phyloP scores from a whole-genome alignment of 2,888 invertebrate genomes.

The Odontocerum albicorne region DNA sequence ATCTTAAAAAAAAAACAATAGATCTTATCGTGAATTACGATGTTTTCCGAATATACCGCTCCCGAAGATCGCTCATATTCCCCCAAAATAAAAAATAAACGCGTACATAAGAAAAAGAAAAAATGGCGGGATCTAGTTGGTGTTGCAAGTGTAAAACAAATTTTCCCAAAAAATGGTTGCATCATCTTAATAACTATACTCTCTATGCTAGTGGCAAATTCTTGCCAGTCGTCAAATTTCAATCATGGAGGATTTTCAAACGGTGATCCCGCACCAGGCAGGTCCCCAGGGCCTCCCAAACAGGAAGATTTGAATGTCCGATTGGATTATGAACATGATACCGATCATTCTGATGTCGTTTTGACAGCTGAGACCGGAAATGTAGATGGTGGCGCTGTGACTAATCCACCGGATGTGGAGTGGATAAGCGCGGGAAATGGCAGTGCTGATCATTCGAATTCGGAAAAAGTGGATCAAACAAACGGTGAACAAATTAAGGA shows the following conservation, averaged over 20 bases:
- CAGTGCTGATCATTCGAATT: conserved; percentile 8
- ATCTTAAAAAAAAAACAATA: conserved; percentile 4
- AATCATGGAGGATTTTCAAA: conserved; percentile 48
- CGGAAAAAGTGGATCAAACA: conserved; percentile 1
- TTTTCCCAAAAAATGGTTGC: conserved; percentile 16
- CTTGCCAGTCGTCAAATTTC: conserved; percentile 22
- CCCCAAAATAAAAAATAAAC: conserved; percentile 17
- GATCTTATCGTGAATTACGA: conserved; percentile 19
- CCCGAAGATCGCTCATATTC: conserved; percentile 17
- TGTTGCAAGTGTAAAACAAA: conserved; percentile 12
- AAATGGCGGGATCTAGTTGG: conserved; percentile 23
- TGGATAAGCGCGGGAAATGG: conserved; percentile 1
- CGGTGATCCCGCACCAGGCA: conserved; percentile 67
- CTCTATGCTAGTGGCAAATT: conserved; percentile 19
- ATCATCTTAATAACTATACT: conserved; percentile 18
- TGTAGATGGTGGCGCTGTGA: conserved; percentile 9
- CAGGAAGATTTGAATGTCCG: not conserved
- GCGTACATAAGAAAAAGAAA: conserved; percentile 1
- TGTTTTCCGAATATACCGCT: conserved; percentile 28
- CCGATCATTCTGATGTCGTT: not conserved
- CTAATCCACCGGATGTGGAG: not conserved
- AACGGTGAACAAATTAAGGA: conserved; percentile 3
- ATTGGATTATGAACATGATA: conserved; percentile 6
- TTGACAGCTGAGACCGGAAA: not conserved
- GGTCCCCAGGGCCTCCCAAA: conserved; percentile 65